A percentile compares a stretch with the other conserved stretches of the same genome.
These are phyloP conservation scores for Melitaea athalia DNA, from an alignment of 2,888 invertebrate genomes.

Conservation along the genomic window DNA sequence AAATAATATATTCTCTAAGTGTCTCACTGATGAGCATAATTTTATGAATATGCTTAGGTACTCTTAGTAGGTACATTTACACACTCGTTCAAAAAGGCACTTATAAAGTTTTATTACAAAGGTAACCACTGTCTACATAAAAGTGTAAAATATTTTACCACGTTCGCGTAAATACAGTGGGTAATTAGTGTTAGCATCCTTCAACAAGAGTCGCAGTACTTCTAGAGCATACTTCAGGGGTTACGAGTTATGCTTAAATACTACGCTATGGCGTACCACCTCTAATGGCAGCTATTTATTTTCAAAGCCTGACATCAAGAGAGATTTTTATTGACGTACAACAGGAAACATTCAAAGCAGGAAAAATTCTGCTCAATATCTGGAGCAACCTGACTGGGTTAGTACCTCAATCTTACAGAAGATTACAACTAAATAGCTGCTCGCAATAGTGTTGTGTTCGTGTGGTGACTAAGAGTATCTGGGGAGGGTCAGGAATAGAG, in stretches of 20 bases:
- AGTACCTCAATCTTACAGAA: background rate
- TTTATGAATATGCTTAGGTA: too few species aligned
- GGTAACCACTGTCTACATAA: background rate
- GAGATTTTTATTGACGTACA: slow-evolving; percentile 19
- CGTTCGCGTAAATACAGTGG: slow-evolving; percentile 41
- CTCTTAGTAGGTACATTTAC: background rate
- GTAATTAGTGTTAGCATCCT: slow-evolving; percentile 64
- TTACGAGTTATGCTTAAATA: slow-evolving; percentile 40
- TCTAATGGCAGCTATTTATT: slow-evolving; percentile 65
- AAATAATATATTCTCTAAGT: too few species aligned
- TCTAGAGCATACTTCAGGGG: slow-evolving; percentile 45
- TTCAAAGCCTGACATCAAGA: slow-evolving; percentile 41
- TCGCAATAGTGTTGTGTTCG: too few species aligned
- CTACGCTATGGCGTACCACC: slow-evolving; percentile 49
- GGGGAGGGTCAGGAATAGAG: too few species aligned
- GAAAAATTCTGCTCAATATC: too few species aligned
- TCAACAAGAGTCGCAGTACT: slow-evolving; percentile 51
- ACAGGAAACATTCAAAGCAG: too few species aligned
- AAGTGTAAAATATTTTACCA: slow-evolving; percentile 5
- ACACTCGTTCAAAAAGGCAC: background rate
- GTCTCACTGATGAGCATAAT: too few species aligned
- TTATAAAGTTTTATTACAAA: background rate
- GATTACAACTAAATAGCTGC: too few species aligned
- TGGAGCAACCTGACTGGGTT: slow-evolving; percentile 1
- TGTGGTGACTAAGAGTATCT: too few species aligned